Evolutionary conservation across 92 coral and sea anemone genomes (phyloP).

Genomic region (Desmophyllum pertusum): DNA sequence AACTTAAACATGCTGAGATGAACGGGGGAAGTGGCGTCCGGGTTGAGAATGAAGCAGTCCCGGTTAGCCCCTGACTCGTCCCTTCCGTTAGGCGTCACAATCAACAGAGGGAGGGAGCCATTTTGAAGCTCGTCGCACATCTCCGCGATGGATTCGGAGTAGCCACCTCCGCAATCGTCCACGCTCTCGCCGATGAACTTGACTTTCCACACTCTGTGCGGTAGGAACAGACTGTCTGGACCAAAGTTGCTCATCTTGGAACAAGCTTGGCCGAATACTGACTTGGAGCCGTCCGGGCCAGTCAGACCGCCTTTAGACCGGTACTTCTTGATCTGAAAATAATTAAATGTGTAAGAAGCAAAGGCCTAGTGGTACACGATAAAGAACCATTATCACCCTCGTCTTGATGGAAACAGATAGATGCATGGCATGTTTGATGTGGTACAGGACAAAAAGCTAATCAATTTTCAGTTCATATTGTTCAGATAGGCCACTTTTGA

Average conservation of each 20-base stretch:
- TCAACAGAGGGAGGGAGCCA: conserved; percentile 92
- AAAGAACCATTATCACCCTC: too few relatives aligned
- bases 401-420: not conserved
- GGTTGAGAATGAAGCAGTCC: conserved; percentile 96
- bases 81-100: conserved; percentile 98
- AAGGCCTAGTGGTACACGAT: not conserved
- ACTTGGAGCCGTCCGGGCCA: conserved; percentile 94
- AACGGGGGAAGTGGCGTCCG: conserved; percentile 76
- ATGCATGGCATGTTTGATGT: too few relatives aligned
- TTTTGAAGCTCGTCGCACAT: conserved; percentile 99
- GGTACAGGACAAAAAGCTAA: too few relatives aligned
- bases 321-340: conserved; percentile 82
- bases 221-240: conserved; percentile 84
- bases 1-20: conserved; percentile 92
- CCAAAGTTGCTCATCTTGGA: conserved; percentile 91
- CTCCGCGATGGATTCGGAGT: conserved; percentile 98
- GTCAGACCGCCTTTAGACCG: conserved; percentile 95
- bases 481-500: too few relatives aligned
- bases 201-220: conserved; percentile 99
- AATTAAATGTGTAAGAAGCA: not conserved
- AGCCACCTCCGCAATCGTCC: conserved; percentile 99
- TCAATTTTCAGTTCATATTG: too few relatives aligned
- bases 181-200: conserved; percentile 99
- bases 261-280: conserved; percentile 97
- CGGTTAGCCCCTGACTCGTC: conserved; percentile 99